Base-by-base conservation (phyloP, 1,140 invertebrate genomes). In the Trypoxylus dichotomus region DNA sequence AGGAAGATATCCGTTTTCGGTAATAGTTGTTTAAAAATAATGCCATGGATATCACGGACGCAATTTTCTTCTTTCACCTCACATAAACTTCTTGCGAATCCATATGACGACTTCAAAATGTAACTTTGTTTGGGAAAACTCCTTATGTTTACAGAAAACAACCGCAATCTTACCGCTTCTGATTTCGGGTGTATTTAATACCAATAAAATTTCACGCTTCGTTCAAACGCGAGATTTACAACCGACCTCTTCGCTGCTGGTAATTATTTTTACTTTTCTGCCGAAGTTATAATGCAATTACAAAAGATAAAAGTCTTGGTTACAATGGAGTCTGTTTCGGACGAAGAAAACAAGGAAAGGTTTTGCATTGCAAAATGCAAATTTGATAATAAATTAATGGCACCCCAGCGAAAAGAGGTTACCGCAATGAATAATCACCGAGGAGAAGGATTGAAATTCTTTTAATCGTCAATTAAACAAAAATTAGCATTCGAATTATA, bases 341-440 rank as follows among this genome's bases (percentile, higher is more conserved):
- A 54, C 47, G 47, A n/a, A 6, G 47, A n/a, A n/a, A 54, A n/a
- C 19, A 54, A n/a, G 1, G 47, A 19, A 54, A 19, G 47, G 47
- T n/a, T n/a, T 54, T 15, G 7, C 47, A 15, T 54, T n/a, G 47
- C 13, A 19, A 54, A 54, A 54, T 54, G 47, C 15, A 54, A 54
- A 54, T 54, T 54, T 54, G 47, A 54, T 54, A 54, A 54, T 54
- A 19, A 54, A 54, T 54, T 54, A 54, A 54, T 54, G 19, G 47
- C 47, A 15, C 47, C 15, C 15, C 47, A 19, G 47, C n/a, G 47
- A 54, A 54, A 15, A n/a, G 13, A 54, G 47, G 15, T 19, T 19
- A 19, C 47, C 47, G 47, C 19, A 54, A 54, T 54, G 47, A 54
- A 13, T 54, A 54, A 54, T 54, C 19, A 54, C 19, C 15, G 47